These are phyloP conservation scores for Semaprochilodus insignis DNA, from an alignment of 2,797 vertebrate species.

Conservation along the genomic window DNA sequence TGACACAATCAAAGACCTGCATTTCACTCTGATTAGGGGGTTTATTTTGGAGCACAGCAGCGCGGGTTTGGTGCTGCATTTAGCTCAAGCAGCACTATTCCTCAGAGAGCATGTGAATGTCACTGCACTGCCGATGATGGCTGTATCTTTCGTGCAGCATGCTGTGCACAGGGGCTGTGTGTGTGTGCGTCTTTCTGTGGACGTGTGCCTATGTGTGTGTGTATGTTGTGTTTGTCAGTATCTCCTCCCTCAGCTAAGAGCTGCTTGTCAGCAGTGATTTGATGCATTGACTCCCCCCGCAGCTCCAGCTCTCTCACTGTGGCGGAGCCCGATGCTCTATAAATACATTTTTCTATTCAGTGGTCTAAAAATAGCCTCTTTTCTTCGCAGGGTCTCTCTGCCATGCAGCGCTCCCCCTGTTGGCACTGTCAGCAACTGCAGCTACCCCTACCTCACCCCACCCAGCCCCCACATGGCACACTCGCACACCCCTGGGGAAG, in stretches of 20 bases:
- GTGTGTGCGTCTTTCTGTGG: conserved; percentile 6
- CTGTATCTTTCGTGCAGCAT: conserved; percentile 29
- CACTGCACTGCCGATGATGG: conserved; percentile 43
- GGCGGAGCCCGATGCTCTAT: conserved; percentile 61
- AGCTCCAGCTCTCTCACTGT: conserved; percentile 50
- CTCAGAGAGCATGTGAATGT: conserved; percentile 53
- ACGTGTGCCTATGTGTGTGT: not conserved
- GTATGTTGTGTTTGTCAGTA: conserved; percentile 36
- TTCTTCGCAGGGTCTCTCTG: conserved; percentile 48
- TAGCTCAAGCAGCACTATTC: conserved; percentile 40
- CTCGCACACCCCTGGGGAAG: conserved; percentile 15
- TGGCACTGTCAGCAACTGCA: conserved; percentile 40
- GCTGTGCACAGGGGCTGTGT: conserved; percentile 27
- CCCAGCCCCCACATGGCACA: not conserved
- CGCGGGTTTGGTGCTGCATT: conserved; percentile 37
- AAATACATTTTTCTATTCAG: conserved; percentile 65
- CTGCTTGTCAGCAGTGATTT: conserved; percentile 58
- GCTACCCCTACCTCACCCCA: not conserved
- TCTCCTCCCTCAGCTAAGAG: conserved; percentile 43
- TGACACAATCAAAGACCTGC: not conserved
- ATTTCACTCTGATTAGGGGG: conserved; percentile 27
- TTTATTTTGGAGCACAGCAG: conserved; percentile 35
- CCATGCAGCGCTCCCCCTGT: conserved; percentile 49
- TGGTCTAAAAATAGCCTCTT: conserved; percentile 65
- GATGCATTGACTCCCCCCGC: conserved; percentile 58